These are phyloP conservation scores for Andricus grossulariae DNA, from an alignment of 1,140 invertebrate genomes.

Conservation along the genomic window DNA sequence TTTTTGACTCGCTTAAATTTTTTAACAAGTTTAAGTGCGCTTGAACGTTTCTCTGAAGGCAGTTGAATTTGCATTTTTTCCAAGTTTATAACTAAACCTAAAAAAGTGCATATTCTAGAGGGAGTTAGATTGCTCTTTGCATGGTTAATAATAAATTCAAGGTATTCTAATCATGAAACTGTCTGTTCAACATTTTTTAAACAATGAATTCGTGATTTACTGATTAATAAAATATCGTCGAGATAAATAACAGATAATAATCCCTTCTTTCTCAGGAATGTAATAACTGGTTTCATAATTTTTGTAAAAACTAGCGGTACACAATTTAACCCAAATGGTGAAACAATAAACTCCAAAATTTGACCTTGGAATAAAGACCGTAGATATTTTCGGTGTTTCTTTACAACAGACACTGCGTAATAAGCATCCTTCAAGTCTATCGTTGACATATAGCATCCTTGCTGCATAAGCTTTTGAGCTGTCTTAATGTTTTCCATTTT, in stretches of 20 bases:
- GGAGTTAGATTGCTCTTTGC: constrained; percentile 23
- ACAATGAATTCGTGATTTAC: constrained; percentile 26
- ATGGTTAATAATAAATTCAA: constrained; percentile 38
- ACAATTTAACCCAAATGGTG: constrained; percentile 54
- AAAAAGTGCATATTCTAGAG: constrained; percentile 25
- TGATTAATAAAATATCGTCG: constrained; percentile 56
- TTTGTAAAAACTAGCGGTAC: constrained; percentile 60
- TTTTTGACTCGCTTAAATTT: not conserved
- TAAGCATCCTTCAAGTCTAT: too few relatives aligned
- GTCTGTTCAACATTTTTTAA: constrained; percentile 16
- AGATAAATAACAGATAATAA: constrained; percentile 54
- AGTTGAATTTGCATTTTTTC: constrained; percentile 12
- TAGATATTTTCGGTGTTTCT: constrained; percentile 53
- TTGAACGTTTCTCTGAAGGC: constrained; percentile 27
- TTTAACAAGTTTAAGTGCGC: not conserved
- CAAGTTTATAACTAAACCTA: constrained; percentile 36
- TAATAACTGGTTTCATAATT: constrained; percentile 53
- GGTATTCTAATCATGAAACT: not conserved
- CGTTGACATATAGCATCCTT: too few relatives aligned
- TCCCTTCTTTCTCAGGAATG: constrained; percentile 39
- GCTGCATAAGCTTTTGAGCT: too few relatives aligned
- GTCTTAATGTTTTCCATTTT: too few relatives aligned
- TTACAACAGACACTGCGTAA: constrained; percentile 48
- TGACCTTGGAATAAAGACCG: constrained; percentile 49
- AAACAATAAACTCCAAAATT: constrained; percentile 36